phyloP scores from a whole-genome alignment of 2,888 invertebrate species.

The Acholoe squamosa region DNA sequence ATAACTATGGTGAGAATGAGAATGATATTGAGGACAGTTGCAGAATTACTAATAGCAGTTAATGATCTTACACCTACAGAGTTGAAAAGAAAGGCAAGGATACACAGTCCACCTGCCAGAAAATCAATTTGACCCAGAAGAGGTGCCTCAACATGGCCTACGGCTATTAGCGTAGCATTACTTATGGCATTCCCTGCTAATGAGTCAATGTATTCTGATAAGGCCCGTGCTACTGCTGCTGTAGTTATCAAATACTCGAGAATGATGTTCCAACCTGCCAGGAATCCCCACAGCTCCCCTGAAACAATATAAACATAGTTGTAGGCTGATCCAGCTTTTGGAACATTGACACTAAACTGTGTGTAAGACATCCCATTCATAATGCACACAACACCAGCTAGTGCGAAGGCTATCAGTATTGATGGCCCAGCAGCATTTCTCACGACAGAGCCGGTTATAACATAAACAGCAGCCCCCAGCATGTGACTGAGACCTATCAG shows the following conservation, averaged over 20 bases:
- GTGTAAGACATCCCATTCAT: background rate
- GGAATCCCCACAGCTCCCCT: background rate
- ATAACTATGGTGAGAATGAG: background rate
- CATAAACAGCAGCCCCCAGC: background rate
- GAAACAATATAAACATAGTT: background rate
- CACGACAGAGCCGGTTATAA: background rate
- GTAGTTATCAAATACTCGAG: background rate
- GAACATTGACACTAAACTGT: background rate
- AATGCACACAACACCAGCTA: background rate
- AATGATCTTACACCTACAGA: background rate
- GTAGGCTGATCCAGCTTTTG: background rate
- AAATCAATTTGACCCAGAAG: background rate
- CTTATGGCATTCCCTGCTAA: background rate
- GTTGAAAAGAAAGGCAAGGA: background rate
- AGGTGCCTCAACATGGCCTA: background rate
- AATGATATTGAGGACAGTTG: background rate
- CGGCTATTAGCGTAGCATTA: background rate
- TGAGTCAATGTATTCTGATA: background rate
- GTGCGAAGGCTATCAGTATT: background rate
- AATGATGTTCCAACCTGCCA: background rate
- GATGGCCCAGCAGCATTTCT: background rate
- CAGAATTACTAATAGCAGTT: background rate
- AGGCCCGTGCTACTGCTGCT: background rate
- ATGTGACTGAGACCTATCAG: constrained; percentile 3
- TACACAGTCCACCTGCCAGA: background rate